Evolutionary conservation across 2,888 invertebrate genomes (phyloP).

Genomic region (Parapristionchus giblindavisi): DNA sequence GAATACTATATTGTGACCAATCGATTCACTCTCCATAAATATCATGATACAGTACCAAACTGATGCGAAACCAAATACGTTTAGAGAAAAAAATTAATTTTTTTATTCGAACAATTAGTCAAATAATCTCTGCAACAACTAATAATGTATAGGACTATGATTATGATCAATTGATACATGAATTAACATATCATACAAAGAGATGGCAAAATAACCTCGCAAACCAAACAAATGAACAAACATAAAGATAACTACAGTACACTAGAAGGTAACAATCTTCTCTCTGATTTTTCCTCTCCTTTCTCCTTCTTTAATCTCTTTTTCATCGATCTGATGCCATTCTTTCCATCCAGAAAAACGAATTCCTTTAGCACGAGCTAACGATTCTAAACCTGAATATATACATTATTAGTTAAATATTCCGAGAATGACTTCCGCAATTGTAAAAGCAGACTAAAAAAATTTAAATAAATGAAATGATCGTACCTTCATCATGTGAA

Average conservation of each 20-base stretch:
- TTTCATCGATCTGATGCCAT: constrained; percentile 61
- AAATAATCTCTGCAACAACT: too few species aligned
- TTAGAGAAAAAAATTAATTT: too few species aligned
- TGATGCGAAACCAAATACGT: too few species aligned
- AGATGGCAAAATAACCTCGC: too few species aligned
- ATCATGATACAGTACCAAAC: too few species aligned
- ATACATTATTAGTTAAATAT: constrained; percentile 22
- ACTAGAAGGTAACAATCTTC: constrained; percentile 53
- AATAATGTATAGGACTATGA: too few species aligned
- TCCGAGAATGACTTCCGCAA: background rate
- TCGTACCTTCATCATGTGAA: constrained; percentile 17
- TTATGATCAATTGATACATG: too few species aligned
- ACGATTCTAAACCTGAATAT: constrained; percentile 38
- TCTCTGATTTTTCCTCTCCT: constrained; percentile 62
- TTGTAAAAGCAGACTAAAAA: constrained; percentile 5
- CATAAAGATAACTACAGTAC: background rate
- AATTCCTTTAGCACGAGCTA: constrained; percentile 49
- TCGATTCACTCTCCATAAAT: background rate
- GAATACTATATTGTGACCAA: background rate
- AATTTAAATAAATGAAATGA: too few species aligned
- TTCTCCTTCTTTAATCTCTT: constrained; percentile 58
- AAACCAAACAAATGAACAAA: constrained; percentile 21
- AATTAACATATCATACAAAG: too few species aligned
- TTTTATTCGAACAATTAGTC: too few species aligned
- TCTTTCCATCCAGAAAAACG: constrained; percentile 58